Evolutionary conservation across 2,113 vertebrate genomes (phyloP), one percentile per base, ranked within the genome.

Genomic region (Arenaria interpres): DNA sequence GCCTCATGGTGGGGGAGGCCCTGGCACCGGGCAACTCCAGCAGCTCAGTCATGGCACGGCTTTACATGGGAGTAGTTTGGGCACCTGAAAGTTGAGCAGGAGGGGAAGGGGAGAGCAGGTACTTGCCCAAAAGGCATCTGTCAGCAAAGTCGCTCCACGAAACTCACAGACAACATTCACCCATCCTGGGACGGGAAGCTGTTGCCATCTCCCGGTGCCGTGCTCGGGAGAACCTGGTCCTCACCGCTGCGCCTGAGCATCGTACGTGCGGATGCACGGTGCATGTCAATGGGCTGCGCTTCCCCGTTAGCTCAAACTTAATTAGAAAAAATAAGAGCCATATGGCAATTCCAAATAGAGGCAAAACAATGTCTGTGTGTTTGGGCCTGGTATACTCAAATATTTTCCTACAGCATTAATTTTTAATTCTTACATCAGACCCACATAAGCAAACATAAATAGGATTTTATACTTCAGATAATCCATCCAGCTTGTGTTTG

Each of bases 401-500:
- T 89, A 93, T 94, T 96, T 90, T 94, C 76, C 81, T 84, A 83
- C n/a, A 89, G 71, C 64, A 59, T 92, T 93, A 88, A 74, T 81
- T 89, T 81, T 95, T 88, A 94, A 90, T 95, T 95, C 85, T 96
- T 97, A 5, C 85, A 71, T 85, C 80, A 93, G 78, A 71, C 82
- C 53, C 25, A 10, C 85, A 54, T 22, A 78, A 75, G 82, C 89
- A 97, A 96, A 96, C 66, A 96, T 53, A 93, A 83, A 83, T 60
- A 90, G 85, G 93, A 84, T 88, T 94, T 90, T 48, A 72, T 72
- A 90, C 84, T 85, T 71, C 32, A 77, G 71, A 74, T 91, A 92
- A 96, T 96, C 80, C 69, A 13, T 19, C 82, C 88, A 94, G 82
- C 87, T 86, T 89, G 85, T 96, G 95, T 96, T 95, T 97, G 94